Conservation (phyloP, 2,113 vertebrate species). For the Malurus cyaneus region DNA sequence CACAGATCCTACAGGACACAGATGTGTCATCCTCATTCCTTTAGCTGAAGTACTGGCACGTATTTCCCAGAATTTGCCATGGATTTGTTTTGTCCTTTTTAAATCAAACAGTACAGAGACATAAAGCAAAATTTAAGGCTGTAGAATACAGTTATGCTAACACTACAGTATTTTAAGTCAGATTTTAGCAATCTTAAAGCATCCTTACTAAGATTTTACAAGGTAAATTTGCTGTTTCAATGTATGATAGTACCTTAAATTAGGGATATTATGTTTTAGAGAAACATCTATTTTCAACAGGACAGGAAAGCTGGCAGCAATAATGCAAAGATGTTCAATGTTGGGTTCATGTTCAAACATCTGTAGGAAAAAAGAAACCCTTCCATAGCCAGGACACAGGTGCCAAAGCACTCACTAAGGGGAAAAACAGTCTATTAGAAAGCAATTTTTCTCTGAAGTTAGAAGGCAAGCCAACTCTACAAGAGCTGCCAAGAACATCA, state of each 20-base stretch:
- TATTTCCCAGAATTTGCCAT: not conserved
- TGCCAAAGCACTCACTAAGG: constrained; percentile 3
- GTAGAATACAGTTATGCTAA: not conserved
- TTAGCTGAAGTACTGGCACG: accelerated
- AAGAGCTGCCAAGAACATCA: constrained; percentile 24
- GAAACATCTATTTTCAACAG: not conserved
- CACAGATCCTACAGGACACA: accelerated
- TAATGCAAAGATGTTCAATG: not conserved
- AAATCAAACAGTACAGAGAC: not conserved
- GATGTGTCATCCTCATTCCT: not conserved
- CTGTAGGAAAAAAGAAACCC: not conserved
- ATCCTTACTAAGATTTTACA: not conserved
- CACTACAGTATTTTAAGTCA: not conserved
- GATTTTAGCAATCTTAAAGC: not conserved
- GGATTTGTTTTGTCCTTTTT: not conserved
- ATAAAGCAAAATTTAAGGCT: not conserved
- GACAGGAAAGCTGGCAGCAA: not conserved
- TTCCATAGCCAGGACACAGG: not conserved
- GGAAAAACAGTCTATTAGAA: constrained; percentile 26
- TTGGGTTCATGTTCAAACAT: not conserved
- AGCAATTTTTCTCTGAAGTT: constrained; percentile 7
- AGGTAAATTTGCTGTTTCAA: not conserved
- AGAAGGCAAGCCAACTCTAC: not conserved
- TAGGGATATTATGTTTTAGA: not conserved
- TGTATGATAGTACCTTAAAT: not conserved